A percentile compares a stretch with the other conserved stretches of the same genome.
These are phyloP conservation scores for Mechanitis mazaeus DNA, from an alignment of 2,888 invertebrate species.

Conservation along the genomic window DNA sequence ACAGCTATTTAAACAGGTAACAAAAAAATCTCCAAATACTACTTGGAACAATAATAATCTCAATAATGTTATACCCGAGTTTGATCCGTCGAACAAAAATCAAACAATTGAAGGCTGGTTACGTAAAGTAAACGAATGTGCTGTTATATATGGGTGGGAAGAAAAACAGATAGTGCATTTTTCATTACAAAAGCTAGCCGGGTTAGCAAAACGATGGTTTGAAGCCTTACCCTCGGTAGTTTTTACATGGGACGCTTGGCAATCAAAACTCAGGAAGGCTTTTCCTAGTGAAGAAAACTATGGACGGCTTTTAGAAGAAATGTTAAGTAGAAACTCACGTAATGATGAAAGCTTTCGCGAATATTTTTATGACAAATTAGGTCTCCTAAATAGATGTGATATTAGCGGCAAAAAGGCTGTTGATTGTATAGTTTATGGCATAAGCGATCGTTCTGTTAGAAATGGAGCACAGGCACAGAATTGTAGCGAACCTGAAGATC, in stretches of 20 bases:
- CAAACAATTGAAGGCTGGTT: conserved; percentile 26
- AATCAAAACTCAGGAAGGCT: conserved; percentile 25
- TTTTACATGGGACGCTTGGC: conserved; percentile 30
- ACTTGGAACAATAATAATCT: too few relatives aligned
- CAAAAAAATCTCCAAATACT: too few relatives aligned
- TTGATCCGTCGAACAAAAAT: conserved; percentile 19
- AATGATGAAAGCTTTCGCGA: conserved; percentile 20
- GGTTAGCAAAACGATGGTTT: conserved; percentile 31
- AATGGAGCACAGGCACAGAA: conserved; percentile 1
- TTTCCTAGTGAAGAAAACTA: conserved; percentile 31
- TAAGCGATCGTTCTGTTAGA: conserved; percentile 23
- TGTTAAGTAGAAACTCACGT: conserved; percentile 22
- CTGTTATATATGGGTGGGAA: conserved; percentile 25
- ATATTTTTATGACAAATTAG: conserved; percentile 28
- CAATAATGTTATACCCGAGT: conserved; percentile 19
- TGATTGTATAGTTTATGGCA: conserved; percentile 31
- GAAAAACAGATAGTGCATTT: conserved; percentile 25
- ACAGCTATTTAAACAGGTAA: too few relatives aligned
- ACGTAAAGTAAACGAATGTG: conserved; percentile 29
- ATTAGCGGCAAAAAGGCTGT: conserved; percentile 29
- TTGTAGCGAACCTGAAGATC: too few relatives aligned
- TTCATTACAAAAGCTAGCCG: conserved; percentile 27
- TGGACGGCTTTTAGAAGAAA: conserved; percentile 26
- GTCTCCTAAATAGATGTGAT: conserved; percentile 26
- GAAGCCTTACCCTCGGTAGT: conserved; percentile 23